Conservation (phyloP, 2,113 vertebrate species). For the Phyllostomus hastatus region DNA sequence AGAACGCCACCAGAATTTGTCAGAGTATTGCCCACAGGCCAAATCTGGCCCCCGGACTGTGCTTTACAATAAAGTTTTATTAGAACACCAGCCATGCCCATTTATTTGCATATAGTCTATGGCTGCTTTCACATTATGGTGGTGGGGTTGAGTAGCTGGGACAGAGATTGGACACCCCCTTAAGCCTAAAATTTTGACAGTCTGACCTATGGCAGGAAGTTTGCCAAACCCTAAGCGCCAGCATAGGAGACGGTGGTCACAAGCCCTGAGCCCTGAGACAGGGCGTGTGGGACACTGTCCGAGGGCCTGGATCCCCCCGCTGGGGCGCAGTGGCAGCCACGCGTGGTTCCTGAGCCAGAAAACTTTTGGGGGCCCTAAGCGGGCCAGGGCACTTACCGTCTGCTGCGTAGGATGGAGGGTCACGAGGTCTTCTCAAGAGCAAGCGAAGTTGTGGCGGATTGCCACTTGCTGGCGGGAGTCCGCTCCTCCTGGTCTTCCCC, state of each 20-base stretch:
- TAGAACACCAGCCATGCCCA: not conserved
- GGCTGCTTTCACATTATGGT: not conserved
- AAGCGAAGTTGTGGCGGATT: not conserved
- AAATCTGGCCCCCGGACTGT: not conserved
- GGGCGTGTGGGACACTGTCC: not conserved
- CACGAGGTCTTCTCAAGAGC: constrained; percentile 3
- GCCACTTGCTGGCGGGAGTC: not conserved
- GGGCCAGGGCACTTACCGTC: not conserved
- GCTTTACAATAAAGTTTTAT: constrained; percentile 51
- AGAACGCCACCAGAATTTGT: not conserved
- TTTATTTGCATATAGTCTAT: not conserved
- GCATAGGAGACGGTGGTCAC: not conserved
- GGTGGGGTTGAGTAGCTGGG: not conserved
- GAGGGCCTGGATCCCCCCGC: not conserved
- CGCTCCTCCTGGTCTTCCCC: not conserved
- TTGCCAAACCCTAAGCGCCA: not conserved
- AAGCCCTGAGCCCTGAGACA: not conserved
- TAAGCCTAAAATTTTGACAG: not conserved
- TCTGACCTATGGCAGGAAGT: not conserved
- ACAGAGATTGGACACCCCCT: not conserved
- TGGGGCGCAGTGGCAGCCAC: not conserved
- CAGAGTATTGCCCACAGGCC: not conserved
- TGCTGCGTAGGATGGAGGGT: constrained; percentile 24
- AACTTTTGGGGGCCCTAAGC: not conserved
- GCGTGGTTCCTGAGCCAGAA: not conserved